These are phyloP conservation scores for Keiferia lycopersicella DNA, from an alignment of 2,888 invertebrate genomes.

Conservation along the genomic window DNA sequence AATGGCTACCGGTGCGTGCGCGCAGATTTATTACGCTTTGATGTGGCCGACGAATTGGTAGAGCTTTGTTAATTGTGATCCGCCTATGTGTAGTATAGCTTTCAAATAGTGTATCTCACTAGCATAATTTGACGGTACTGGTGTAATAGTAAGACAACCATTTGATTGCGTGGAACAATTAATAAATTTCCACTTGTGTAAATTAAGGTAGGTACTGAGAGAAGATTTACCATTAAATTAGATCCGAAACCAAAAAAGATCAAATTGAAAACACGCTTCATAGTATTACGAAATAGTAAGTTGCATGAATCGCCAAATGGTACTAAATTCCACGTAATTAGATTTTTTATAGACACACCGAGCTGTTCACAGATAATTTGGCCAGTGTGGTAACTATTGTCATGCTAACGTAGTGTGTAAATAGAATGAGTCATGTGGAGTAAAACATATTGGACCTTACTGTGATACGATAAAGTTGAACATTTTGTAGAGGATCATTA, in stretches of 20 bases:
- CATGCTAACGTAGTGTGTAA: slow-evolving; percentile 36
- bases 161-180: too few relatives aligned
- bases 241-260: slow-evolving; percentile 17
- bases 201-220: too few relatives aligned
- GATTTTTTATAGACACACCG: slow-evolving; percentile 32
- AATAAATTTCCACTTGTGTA: too few relatives aligned
- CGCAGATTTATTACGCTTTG: slow-evolving; percentile 39
- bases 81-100: slow-evolving; percentile 16
- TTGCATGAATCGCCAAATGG: slow-evolving; percentile 44
- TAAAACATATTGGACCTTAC: slow-evolving; percentile 13
- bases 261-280: slow-evolving; percentile 15
- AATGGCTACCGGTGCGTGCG: slow-evolving; percentile 36
- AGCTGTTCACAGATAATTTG: slow-evolving; percentile 32
- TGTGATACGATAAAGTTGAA: background rate
- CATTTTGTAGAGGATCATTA: slow-evolving; percentile 25
- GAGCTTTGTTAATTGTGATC: slow-evolving; percentile 22
- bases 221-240: background rate
- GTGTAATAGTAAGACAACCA: too few relatives aligned
- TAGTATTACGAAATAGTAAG: slow-evolving; percentile 38
- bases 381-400: slow-evolving; percentile 34
- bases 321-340: slow-evolving; percentile 44
- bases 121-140: too few relatives aligned
- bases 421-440: slow-evolving; percentile 30
- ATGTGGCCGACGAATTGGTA: slow-evolving; percentile 31
- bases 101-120: background rate